Base-by-base conservation (phyloP, 2,888 invertebrate species). In the Heliconius aoede region DNA sequence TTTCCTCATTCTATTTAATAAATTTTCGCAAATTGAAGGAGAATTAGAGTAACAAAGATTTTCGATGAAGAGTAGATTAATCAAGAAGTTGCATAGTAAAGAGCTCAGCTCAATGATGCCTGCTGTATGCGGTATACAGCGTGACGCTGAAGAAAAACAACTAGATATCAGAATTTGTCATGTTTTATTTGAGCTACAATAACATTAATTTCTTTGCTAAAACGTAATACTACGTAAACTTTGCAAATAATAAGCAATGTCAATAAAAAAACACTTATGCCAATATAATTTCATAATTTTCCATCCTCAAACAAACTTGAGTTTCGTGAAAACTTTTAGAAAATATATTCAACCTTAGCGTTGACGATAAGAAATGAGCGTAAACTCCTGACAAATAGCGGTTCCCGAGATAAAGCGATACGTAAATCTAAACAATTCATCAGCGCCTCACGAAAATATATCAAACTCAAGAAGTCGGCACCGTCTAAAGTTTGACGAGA, bases 351-450 rank as follows among this genome's bases (percentile, higher is more conserved):
- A 24, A 1, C 32, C 36, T 36, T 64, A 65, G 36, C 36, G 36
- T 40, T 24, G 65, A 15, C 36, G 24, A 24, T 36, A 65, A 65
- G 36, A 65, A 24, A 65, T 65, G 65, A 26, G 1, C 21, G 36
- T 55, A 72, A 61, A 26, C 36, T 36, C 60, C 46, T 11, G 73
- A 40, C 30, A 62, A 68, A 68, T 71, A 28, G 61, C 72, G 28
- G 60, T n/a, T 51, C 46, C 68, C 32, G 46, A 32, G n/a, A 51
- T 55, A 69, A 67, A 62, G 32, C 18, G 40, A 61, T 61, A 51
- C 24, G 69, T 71, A 75, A 73, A 76, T 67, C 69, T 72, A 72
- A 77, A 78, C 80, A 80, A 80, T 80, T 72, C 74, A 74, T 79
- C 76, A 76, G 77, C 62, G 76, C 72, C 72, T 61, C 32, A 24